Conservation (phyloP, 2,113 vertebrate genomes). For the Bettongia penicillata region DNA sequence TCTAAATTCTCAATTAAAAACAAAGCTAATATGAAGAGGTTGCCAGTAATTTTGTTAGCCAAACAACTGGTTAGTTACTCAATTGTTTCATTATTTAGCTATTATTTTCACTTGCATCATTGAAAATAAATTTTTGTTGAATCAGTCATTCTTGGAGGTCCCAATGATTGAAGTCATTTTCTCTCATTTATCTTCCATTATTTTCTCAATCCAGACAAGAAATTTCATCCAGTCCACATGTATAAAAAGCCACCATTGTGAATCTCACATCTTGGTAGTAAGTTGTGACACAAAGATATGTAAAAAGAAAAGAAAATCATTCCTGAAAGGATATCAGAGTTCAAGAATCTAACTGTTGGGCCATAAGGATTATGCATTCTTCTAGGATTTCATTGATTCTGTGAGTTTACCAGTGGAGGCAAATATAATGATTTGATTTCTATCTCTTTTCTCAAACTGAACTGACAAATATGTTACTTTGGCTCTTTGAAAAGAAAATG, state of each 20-base stretch:
- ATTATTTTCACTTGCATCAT: background rate
- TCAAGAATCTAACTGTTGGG: background rate
- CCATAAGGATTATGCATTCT: background rate
- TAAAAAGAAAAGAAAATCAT: background rate
- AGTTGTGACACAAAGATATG: background rate
- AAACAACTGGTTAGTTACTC: background rate
- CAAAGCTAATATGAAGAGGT: background rate
- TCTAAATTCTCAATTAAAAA: background rate
- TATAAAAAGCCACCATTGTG: background rate
- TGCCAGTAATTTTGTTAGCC: background rate
- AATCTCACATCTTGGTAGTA: background rate
- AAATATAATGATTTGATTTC: constrained; percentile 2
- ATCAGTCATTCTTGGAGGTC: background rate
- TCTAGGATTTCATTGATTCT: constrained; percentile 28
- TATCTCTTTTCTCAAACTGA: background rate
- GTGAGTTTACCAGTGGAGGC: background rate
- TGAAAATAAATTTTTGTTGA: background rate
- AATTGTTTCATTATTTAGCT: background rate
- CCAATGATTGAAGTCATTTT: background rate
- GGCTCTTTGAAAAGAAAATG: background rate
- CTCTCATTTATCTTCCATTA: background rate
- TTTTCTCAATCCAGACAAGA: background rate
- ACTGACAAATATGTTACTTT: constrained; percentile 13
- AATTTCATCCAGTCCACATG: background rate
- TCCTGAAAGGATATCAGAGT: constrained; percentile 24